A percentile compares a stretch with the other conserved stretches of the same genome.
phyloP scores from a whole-genome alignment of 1,140 invertebrate species.

The Zaprionus lachaisei region DNA sequence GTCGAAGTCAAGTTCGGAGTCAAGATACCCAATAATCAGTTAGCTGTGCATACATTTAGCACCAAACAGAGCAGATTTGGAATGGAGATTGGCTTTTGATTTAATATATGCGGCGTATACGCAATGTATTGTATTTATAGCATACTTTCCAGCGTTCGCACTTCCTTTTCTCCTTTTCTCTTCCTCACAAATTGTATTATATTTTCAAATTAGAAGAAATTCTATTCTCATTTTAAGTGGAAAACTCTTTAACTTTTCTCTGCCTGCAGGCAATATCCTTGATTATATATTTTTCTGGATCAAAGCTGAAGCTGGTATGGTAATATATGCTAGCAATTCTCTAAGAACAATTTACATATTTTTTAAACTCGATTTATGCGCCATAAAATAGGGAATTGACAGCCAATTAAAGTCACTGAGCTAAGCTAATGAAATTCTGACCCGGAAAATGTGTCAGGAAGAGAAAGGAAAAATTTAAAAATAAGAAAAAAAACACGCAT shows the following conservation, averaged over 20 bases:
- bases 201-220: slow-evolving; percentile 20
- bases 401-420: slow-evolving; percentile 55
- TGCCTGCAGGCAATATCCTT: slow-evolving; percentile 3
- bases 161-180: background rate
- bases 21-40: slow-evolving; percentile 14
- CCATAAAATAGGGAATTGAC: slow-evolving; percentile 62
- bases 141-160: slow-evolving; percentile 15
- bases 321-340: background rate
- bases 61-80: background rate
- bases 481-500: slow-evolving; percentile 38
- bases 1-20: background rate
- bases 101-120: slow-evolving; percentile 6
- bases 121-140: slow-evolving; percentile 19
- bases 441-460: slow-evolving; percentile 19
- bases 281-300: slow-evolving; percentile 23
- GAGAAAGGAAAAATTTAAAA: background rate
- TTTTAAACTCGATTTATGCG: slow-evolving; percentile 63
- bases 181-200: slow-evolving; percentile 10
- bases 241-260: slow-evolving; percentile 19
- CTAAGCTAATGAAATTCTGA: slow-evolving; percentile 63
- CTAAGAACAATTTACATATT: slow-evolving; percentile 10
- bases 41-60: background rate
- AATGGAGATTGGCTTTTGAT: background rate
- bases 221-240: background rate
- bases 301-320: slow-evolving; percentile 20